Evolutionary conservation across 2,113 vertebrate genomes (phyloP), one percentile per base, ranked within the genome.

Genomic region (Phyllostomus hastatus): DNA sequence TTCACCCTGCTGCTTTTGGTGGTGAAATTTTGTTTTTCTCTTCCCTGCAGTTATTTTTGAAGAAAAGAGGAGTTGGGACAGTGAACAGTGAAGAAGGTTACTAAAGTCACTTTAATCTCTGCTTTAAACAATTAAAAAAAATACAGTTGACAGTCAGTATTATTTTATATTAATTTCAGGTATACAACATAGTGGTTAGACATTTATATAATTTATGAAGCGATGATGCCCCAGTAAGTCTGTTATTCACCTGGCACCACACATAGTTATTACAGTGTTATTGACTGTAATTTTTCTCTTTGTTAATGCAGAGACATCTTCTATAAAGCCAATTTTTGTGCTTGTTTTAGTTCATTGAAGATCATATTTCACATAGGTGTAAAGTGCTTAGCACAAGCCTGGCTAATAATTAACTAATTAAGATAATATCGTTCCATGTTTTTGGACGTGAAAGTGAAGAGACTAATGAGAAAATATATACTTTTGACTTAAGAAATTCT

Each of bases 401-500:
- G 33, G 43, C 38, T 52, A 20, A 35, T 82, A 93, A 84, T 85
- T 94, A 90, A 90, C 91, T 91, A 84, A 87, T 57, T 57, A 22
- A 57, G 54, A 57, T 57, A 91, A 72, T 92, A 41, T 41, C 4
- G 16, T 76, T 88, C 28, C 69, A 2, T 95, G 50, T 22, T 91
- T 85, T 93, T 59, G n/a, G 43, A 78, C 10, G 14, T 48, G 33
- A 28, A 80, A 38, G 4, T 93, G 48, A 31, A 43, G 46, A 95
- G 91, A 33, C 33, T 52, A 75, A 59, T 66, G 26, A 76, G 81
- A 88, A 73, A 69, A 28, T 31, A 10, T 43, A 7, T 81, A 66
- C 24, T 88, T 84, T 86, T 91, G 57, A 84, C 83, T 94, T 95
- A 78, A 78, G 52, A 93, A 80, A 67, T 91, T 17, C 66, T 94